Conservation (phyloP, 2,888 invertebrate species). For the Eristalinus sepulchralis region DNA sequence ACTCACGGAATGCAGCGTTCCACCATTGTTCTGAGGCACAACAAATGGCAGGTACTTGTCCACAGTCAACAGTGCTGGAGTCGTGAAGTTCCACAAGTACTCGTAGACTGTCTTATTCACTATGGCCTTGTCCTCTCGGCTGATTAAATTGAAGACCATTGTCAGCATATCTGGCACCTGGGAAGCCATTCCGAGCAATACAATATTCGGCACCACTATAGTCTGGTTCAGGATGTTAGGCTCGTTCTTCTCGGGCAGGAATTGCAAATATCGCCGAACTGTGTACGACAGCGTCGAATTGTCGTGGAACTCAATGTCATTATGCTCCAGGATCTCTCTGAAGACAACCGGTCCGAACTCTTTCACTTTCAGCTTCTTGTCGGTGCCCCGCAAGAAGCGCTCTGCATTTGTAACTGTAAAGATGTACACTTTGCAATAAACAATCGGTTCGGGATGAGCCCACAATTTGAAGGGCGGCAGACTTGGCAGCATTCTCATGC, state of each 20-base stretch:
- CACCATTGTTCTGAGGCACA: slow-evolving; percentile 84
- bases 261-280: slow-evolving; percentile 83
- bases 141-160: slow-evolving; percentile 82
- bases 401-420: slow-evolving; percentile 90
- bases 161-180: slow-evolving; percentile 83
- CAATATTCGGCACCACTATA: slow-evolving; percentile 78
- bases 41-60: slow-evolving; percentile 82
- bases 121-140: slow-evolving; percentile 82
- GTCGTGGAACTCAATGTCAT: slow-evolving; percentile 68
- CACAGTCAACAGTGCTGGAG: slow-evolving; percentile 84
- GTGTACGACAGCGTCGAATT: slow-evolving; percentile 81
- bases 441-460: slow-evolving; percentile 85
- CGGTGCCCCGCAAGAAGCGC: slow-evolving; percentile 84
- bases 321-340: slow-evolving; percentile 61
- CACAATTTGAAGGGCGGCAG: slow-evolving; percentile 86
- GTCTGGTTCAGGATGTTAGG: slow-evolving; percentile 83
- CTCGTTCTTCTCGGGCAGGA: slow-evolving; percentile 83
- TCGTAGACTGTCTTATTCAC: slow-evolving; percentile 83
- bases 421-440: slow-evolving; percentile 85
- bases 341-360: slow-evolving; percentile 85
- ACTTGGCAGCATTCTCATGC: slow-evolving; percentile 85
- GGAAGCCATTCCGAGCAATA: slow-evolving; percentile 83
- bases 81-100: slow-evolving; percentile 86
- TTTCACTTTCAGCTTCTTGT: slow-evolving; percentile 84
- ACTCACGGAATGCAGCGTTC: slow-evolving; percentile 34